Evolutionary conservation across 2,797 vertebrate species (phyloP).

Genomic region (Distichodus sexfasciatus): DNA sequence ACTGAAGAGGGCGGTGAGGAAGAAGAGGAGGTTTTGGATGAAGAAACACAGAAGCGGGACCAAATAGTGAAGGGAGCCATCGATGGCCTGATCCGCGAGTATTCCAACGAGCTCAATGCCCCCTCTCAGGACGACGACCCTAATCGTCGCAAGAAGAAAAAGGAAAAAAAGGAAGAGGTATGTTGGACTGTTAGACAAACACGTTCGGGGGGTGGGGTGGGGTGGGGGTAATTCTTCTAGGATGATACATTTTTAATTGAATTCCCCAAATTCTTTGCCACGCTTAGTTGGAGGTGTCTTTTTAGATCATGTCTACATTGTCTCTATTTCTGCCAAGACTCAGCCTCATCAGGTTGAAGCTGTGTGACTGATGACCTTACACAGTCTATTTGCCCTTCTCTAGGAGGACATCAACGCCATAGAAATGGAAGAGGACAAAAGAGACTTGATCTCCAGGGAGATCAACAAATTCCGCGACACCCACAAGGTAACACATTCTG

Average conservation of each 20-base stretch:
- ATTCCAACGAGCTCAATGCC: conserved; percentile 94
- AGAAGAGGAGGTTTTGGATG: conserved; percentile 91
- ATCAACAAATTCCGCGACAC: conserved; percentile 99
- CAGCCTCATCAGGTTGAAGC: too few species aligned
- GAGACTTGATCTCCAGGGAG: conserved; percentile 99
- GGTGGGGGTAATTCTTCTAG: too few species aligned
- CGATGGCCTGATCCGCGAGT: conserved; percentile 94
- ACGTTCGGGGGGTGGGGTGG: too few species aligned
- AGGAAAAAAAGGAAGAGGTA: conserved; percentile 99
- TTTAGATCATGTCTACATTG: background rate
- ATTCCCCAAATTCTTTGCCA: too few species aligned
- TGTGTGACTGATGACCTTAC: background rate
- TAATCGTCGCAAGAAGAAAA: conserved; percentile 93
- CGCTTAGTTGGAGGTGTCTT: background rate
- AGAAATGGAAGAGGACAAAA: conserved; percentile 99
- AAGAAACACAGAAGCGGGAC: conserved; percentile 95
- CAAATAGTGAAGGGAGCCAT: conserved; percentile 93
- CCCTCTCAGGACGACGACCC: conserved; percentile 92
- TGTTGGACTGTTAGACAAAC: too few species aligned
- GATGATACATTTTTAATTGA: too few species aligned
- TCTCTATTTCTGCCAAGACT: too few species aligned
- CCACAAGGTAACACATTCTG: conserved; percentile 94
- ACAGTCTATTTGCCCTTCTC: conserved; percentile 52
- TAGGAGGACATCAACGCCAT: conserved; percentile 98
- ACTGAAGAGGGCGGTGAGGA: conserved; percentile 72